These are phyloP conservation scores for Bolinopsis microptera DNA, from an alignment of 37 sponge, comb jelly and placozoan species.

Conservation along the genomic window DNA sequence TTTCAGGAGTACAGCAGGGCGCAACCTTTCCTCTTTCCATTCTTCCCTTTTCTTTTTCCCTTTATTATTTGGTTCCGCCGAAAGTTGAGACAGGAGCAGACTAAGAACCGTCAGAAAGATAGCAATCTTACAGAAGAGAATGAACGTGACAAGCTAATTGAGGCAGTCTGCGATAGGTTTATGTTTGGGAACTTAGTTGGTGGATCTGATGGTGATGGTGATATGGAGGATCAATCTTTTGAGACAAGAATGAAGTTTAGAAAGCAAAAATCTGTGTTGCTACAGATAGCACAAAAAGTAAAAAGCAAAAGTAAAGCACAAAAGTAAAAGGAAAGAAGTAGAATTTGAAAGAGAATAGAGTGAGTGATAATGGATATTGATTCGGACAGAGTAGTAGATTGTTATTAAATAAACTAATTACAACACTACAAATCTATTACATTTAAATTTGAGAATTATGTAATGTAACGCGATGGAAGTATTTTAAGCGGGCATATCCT, in stretches of 20 bases:
- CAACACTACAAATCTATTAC: too few relatives aligned
- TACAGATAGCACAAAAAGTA: neutral
- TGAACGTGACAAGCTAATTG: neutral
- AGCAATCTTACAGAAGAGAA: neutral
- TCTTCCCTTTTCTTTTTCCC: neutral
- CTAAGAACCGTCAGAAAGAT: neutral
- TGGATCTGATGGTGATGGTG: neutral
- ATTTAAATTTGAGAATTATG: too few relatives aligned
- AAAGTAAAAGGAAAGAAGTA: neutral
- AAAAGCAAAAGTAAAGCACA: too few relatives aligned
- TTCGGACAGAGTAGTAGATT: too few relatives aligned
- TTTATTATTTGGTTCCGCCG: neutral
- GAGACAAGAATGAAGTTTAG: neutral
- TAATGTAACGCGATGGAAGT: too few relatives aligned
- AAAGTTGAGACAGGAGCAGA: neutral
- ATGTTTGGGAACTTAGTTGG: neutral
- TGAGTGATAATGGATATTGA: too few relatives aligned
- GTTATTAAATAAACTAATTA: too few relatives aligned
- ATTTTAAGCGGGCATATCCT: too few relatives aligned
- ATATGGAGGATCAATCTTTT: neutral
- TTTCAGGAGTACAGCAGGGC: conserved; percentile 15
- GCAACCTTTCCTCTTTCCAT: conserved; percentile 37
- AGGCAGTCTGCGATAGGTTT: neutral
- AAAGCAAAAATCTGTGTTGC: neutral
- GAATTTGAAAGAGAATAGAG: too few relatives aligned